Percentiles rank a stretch among this genome's conserved stretches.
phyloP scores from a whole-genome alignment of 2,797 vertebrate species.

The Xenops minutus region DNA sequence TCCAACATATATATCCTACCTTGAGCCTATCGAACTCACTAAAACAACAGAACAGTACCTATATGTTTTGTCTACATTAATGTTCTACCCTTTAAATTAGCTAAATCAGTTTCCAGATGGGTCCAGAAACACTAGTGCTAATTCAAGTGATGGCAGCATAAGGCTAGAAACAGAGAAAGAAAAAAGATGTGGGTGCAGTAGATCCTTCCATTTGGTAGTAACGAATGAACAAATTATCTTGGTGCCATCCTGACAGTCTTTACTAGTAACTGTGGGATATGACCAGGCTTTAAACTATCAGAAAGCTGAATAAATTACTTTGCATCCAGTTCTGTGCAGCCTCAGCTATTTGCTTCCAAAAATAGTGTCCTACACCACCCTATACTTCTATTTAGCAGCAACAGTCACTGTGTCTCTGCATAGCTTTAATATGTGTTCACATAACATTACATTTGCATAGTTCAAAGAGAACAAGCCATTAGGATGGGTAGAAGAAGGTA shows the following conservation, averaged over 20 bases:
- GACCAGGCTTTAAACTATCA: neutral
- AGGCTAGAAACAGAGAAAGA: neutral
- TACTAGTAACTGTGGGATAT: neutral
- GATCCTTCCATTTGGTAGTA: neutral
- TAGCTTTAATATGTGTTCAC: neutral
- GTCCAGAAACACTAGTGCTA: neutral
- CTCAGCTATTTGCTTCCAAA: neutral
- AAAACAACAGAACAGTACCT: neutral
- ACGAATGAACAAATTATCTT: neutral
- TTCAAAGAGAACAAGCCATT: neutral
- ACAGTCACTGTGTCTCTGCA: neutral
- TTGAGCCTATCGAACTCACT: neutral
- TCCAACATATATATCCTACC: neutral
- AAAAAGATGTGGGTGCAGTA: fast-evolving
- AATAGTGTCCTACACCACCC: neutral
- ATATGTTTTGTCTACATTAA: neutral
- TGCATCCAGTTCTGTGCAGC: neutral
- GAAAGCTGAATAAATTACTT: neutral
- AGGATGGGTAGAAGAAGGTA: neutral
- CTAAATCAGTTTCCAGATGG: neutral
- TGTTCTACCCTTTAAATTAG: neutral
- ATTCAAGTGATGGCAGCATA: neutral
- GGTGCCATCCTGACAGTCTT: neutral
- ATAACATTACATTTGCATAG: neutral
- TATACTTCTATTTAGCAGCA: neutral